Percentiles rank a stretch among this genome's conserved stretches.
Evolutionary conservation across 2,888 invertebrate genomes (phyloP).

Genomic region (Drosophila diplacantha): DNA sequence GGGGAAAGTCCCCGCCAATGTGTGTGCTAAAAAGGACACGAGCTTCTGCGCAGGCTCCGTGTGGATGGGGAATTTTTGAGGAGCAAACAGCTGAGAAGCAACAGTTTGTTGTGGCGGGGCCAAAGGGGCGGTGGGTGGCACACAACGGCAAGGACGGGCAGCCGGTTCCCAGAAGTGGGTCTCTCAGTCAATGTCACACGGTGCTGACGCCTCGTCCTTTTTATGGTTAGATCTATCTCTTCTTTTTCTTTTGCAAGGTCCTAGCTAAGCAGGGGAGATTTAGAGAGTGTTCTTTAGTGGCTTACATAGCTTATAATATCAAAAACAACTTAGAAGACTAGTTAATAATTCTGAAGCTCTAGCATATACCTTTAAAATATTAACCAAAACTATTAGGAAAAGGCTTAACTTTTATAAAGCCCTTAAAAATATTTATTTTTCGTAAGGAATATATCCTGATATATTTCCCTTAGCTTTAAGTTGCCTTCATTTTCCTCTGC

Average conservation of each 20-base stretch:
- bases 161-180: slow-evolving; percentile 65
- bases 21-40: slow-evolving; percentile 47
- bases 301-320: background rate
- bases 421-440: background rate
- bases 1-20: slow-evolving; percentile 8
- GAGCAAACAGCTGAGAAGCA: slow-evolving; percentile 67
- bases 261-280: background rate
- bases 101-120: slow-evolving; percentile 63
- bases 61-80: slow-evolving; percentile 2
- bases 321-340: background rate
- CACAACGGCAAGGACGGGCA: slow-evolving; percentile 27
- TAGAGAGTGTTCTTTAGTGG: background rate
- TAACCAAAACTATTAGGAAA: background rate
- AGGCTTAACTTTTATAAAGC: background rate
- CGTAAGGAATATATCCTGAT: background rate
- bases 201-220: background rate
- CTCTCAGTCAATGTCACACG: slow-evolving; percentile 70
- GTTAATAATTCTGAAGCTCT: background rate
- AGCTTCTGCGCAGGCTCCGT: slow-evolving; percentile 48
- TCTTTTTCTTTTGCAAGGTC: background rate
- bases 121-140: slow-evolving; percentile 15
- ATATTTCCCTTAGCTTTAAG: background rate
- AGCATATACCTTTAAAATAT: no score
- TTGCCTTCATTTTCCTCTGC: background rate
- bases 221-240: background rate